Conservation (phyloP, 2,113 vertebrate species). For the Rhadina sibilatrix region DNA sequence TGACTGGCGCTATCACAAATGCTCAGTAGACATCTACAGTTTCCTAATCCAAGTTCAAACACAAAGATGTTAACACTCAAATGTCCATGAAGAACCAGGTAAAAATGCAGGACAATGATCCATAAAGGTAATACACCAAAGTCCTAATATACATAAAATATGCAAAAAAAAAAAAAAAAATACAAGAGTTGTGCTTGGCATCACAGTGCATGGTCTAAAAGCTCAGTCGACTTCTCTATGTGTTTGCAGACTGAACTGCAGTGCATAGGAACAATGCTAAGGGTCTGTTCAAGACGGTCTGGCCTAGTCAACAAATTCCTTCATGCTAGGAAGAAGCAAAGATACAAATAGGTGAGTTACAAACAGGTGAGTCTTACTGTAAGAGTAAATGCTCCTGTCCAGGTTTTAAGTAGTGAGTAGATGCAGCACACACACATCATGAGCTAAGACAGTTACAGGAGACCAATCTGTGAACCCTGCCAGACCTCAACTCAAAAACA, state of each 20-base stretch:
- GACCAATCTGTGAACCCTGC: not conserved
- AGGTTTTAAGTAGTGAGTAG: not conserved
- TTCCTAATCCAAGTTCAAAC: not conserved
- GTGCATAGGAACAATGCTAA: not conserved
- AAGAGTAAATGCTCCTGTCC: not conserved
- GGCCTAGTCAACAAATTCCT: not conserved
- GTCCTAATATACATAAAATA: not conserved
- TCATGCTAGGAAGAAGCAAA: not conserved
- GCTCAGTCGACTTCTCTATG: rapidly evolving
- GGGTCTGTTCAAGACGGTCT: not conserved
- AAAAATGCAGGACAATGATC: not conserved
- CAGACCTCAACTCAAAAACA: not conserved
- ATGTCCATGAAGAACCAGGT: not conserved
- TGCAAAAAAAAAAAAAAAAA: not conserved
- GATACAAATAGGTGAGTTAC: not conserved
- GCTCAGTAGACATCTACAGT: not conserved
- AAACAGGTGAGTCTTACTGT: not conserved
- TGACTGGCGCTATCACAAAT: not conserved
- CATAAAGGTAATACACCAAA: not conserved
- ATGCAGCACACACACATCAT: not conserved
- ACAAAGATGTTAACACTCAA: not conserved
- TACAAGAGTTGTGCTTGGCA: not conserved
- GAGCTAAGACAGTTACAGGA: not conserved
- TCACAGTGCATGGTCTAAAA: not conserved
- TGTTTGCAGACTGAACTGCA: not conserved